Base-by-base conservation (phyloP, 2,888 invertebrate genomes). In the Capitulum mitella region DNA sequence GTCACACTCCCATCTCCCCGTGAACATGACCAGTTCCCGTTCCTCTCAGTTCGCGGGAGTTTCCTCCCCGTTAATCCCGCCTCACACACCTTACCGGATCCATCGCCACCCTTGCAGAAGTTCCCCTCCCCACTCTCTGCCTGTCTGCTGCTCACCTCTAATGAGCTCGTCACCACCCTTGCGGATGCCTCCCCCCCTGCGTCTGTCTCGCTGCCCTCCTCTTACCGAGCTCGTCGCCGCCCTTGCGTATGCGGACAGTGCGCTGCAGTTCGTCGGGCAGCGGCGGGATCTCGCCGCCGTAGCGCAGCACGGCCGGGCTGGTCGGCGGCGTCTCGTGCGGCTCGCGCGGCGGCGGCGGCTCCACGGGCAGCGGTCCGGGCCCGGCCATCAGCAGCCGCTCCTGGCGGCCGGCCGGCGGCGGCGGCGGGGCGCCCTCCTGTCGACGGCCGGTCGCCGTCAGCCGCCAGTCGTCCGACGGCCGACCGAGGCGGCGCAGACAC, bases 291-390 rank as follows among this genome's bases (percentile, higher is more conserved):
- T 82, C 82, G 78, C 77, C 78, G 77, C 79, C 34, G 78, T 81
- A 80, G 78, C 82, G 78, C 34, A 80, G 81, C 29, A 77, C 58
- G 2, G 79, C 58, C 34, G 54, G 16, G 34, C 40, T 19, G 29
- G 34, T 37, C 22, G 78, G 58, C 93, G 19, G 93, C 92, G 14
- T 93, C 94, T 0, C 87, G 95, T 80, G 95, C 94, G 83, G 92
- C 94, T 83, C 95, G 94, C 84, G 92, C 90, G 5, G 82, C 83
- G 34, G 92, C 91, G 5, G 90, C 90, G 84, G 90, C 90, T 77
- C 81, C 81, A 19, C 89, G 90, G 77, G 93, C 93, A 86, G 92
- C 92, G 0, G 92, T 91, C 22, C 83, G 90, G 92, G 48, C 90
- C 93, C 83, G 90, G 92, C 48, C 43, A 16, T 22, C 70, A 34